Base-by-base conservation (phyloP, 2,888 invertebrate genomes). In the Sphaeridia pumilis region DNA sequence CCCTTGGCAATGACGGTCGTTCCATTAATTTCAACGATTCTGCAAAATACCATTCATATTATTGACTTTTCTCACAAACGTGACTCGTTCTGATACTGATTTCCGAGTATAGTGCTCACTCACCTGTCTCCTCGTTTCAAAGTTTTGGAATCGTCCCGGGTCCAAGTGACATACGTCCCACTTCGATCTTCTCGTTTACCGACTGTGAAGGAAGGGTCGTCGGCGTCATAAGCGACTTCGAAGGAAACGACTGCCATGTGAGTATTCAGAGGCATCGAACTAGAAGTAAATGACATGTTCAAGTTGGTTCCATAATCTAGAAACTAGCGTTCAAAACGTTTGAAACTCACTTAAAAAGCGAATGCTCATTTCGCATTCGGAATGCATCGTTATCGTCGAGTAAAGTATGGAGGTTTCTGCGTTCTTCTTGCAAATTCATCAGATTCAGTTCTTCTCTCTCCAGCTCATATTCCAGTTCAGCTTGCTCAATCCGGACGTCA, bases 361-460 rank as follows among this genome's bases (percentile, higher is more conserved):
- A 63, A 44, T 63, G 63, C 31, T 63, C 63, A 4, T 61, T 61
- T 67, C 74, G 69, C 69, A 76, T 71, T 50, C 70, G 67, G 67
- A 75, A 69, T 67, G 78, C 68, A 68, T 72, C 69, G 49, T 74
- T 80, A 69, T 84, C 83, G 66, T 88, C 85, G 57, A 89, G 74
- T 55, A 83, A 80, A n/a, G 82, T 75, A 67, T 82, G 82, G 21
- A 89, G 75, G 46, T 84, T 81, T 52, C 87, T 77, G 52, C 82
- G 82, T 72, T 89, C 88, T 73, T 89, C 88, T 59, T 85, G 77
- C 65, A 89, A 76, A 44, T 87, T 85, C 52, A 88, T 73, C 67
- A 89, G 76, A 71, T 88, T 87, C 60, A 89, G 73, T 72, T 90
- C 90, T 71, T 90, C 89, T 43, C 88, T 77, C 0, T 89, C 89